Base-by-base conservation (phyloP, 2,113 vertebrate species). In the Salvelinus alpinus region DNA sequence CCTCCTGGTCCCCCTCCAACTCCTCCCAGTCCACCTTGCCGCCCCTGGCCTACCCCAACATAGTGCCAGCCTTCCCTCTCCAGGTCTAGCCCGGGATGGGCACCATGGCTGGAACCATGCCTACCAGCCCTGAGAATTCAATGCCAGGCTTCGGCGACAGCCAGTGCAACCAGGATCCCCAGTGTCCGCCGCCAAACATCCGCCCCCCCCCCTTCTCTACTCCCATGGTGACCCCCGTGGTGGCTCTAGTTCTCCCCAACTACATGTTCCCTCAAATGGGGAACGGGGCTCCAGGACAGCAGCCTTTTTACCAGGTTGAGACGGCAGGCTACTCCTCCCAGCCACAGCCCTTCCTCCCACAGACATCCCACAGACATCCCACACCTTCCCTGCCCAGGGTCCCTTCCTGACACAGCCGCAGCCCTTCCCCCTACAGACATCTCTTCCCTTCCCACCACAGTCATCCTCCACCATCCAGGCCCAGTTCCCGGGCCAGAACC, bases 221-320 rank as follows among this genome's bases (percentile, higher is more conserved):
- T 3, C 93, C 96, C 9, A 64, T 96, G 76, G 89, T 96, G 81
- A 91, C 95, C 3, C 96, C 97, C 0, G 80, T 98, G 0, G 77
- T 99, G 84, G 95, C 96, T 2, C 77, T 97, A 1, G 90, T 98
- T 70, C 86, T 97, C 27, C 97, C 97, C 9, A 94, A 94, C 80
- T 96, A 93, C 2, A 18, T 95, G 77, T 95, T 93, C 79, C 90
- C 95, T 0, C 81, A 94, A 2, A 71, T 93, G 74, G 88, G 88
- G 74, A 83, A 71, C 0, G 79, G 70, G 44, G 29, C 65, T 11
- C 88, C 90, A 27, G 89, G 92, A 0, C 64, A 85, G 8, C 95
- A 94, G 73, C 83, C 92, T 3, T 74, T 88, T 62, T 93, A 85
- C 80, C 88, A 83, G 0, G 81, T 92, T 1, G 90, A 89, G 70